phyloP scores from a whole-genome alignment of 2,113 vertebrate species.

The Ciconia stormi region DNA sequence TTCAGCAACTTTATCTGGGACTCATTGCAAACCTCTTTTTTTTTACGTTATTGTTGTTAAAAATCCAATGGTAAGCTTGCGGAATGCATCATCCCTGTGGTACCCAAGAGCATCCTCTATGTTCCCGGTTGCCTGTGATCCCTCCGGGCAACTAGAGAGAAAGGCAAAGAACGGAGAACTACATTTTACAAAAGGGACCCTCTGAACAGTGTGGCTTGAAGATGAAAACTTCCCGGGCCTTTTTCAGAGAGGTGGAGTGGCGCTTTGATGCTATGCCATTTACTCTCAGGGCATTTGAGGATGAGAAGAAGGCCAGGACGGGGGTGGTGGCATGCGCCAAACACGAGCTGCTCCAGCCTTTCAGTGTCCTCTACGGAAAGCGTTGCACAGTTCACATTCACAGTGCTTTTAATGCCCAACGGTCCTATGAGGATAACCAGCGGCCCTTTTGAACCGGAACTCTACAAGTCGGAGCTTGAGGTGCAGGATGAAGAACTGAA shows the following conservation, averaged over 20 bases:
- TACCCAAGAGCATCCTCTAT: not conserved
- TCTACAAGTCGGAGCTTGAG: constrained; percentile 92
- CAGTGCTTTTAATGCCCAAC: constrained; percentile 96
- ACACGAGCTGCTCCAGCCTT: constrained; percentile 77
- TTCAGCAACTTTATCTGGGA: not conserved
- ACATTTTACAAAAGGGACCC: no score
- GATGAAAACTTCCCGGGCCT: no score
- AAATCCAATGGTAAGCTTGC: not conserved
- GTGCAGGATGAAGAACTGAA: constrained; percentile 94
- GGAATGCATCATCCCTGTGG: not conserved
- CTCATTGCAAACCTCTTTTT: not conserved
- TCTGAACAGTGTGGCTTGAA: no score
- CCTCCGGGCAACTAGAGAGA: no score
- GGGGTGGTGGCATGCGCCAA: no score
- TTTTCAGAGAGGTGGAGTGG: no score
- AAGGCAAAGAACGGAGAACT: no score
- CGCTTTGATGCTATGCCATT: no score
- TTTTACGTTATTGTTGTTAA: not conserved
- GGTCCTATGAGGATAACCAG: constrained; percentile 95
- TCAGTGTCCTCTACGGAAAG: constrained; percentile 95
- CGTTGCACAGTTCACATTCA: constrained; percentile 98
- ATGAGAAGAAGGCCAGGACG: no score
- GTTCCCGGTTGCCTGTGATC: not conserved
- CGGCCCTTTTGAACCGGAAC: constrained; percentile 88
- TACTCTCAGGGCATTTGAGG: no score